These are phyloP conservation scores for Solenopsis fugax DNA, from an alignment of 1,140 invertebrate species.

Conservation along the genomic window DNA sequence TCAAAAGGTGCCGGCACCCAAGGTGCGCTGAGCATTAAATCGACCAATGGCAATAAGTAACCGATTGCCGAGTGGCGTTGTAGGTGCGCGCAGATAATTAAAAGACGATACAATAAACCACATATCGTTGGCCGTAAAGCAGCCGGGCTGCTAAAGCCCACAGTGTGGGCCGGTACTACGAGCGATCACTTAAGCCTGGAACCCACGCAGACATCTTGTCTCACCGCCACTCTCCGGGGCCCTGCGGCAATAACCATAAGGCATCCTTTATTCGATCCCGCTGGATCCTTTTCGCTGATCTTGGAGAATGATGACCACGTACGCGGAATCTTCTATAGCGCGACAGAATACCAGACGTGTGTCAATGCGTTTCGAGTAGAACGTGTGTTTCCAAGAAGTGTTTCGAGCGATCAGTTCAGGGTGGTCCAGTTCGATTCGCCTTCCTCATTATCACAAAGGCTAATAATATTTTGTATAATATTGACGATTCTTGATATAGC, in stretches of 20 bases:
- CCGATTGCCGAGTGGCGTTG: slow-evolving; percentile 84
- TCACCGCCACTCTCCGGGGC: slow-evolving; percentile 67
- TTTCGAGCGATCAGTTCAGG: neutral
- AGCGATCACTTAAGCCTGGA: slow-evolving; percentile 82
- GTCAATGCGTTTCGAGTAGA: slow-evolving; percentile 28
- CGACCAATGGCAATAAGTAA: slow-evolving; percentile 84
- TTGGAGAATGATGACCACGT: slow-evolving; percentile 33
- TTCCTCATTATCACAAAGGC: neutral
- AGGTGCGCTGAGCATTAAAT: slow-evolving; percentile 79
- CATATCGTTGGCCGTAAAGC: slow-evolving; percentile 86
- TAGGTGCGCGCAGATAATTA: slow-evolving; percentile 87
- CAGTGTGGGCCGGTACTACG: slow-evolving; percentile 77
- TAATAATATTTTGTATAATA: neutral
- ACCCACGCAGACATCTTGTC: slow-evolving; percentile 85
- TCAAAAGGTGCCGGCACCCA: slow-evolving; percentile 80
- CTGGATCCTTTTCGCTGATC: neutral
- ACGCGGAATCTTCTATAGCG: neutral
- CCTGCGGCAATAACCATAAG: slow-evolving; percentile 83
- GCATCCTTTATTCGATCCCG: slow-evolving; percentile 76
- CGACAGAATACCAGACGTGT: slow-evolving; percentile 11
- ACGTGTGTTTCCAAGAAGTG: neutral
- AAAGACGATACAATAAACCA: slow-evolving; percentile 87
- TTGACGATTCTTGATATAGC: neutral
- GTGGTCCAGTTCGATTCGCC: slow-evolving; percentile 14
- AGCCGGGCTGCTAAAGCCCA: slow-evolving; percentile 68